Conservation (phyloP, 1,140 invertebrate genomes). For the Trachelipus rathkii region DNA sequence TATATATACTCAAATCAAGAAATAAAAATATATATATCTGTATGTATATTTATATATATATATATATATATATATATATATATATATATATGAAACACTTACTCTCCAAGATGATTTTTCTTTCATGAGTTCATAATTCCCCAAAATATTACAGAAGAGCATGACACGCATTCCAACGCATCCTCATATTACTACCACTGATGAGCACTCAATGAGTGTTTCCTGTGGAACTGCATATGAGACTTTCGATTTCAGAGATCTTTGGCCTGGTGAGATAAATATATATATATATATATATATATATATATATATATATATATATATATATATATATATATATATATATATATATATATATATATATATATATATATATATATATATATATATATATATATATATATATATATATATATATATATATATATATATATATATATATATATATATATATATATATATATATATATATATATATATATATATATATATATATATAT, state of each 20-base stretch:
- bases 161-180: slow-evolving; percentile 86
- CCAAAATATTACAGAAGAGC: slow-evolving; percentile 72
- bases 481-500: slow-evolving; percentile 7
- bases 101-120: slow-evolving; percentile 57
- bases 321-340: no score
- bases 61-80: slow-evolving; percentile 48
- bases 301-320: no score
- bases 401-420: slow-evolving; percentile 23
- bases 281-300: no score
- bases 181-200: slow-evolving; percentile 70
- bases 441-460: slow-evolving; percentile 19
- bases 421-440: slow-evolving; percentile 20
- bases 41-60: slow-evolving; percentile 41
- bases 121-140: slow-evolving; percentile 60
- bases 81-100: slow-evolving; percentile 40
- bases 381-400: not conserved
- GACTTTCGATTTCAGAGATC: no score
- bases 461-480: slow-evolving; percentile 17
- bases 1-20: no score
- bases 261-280: no score
- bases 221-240: slow-evolving; percentile 49
- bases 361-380: no score
- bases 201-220: slow-evolving; percentile 63
- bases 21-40: no score
- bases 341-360: no score